Evolutionary conservation across 2,888 invertebrate species (phyloP).

Genomic region (Latheticus oryzae): DNA sequence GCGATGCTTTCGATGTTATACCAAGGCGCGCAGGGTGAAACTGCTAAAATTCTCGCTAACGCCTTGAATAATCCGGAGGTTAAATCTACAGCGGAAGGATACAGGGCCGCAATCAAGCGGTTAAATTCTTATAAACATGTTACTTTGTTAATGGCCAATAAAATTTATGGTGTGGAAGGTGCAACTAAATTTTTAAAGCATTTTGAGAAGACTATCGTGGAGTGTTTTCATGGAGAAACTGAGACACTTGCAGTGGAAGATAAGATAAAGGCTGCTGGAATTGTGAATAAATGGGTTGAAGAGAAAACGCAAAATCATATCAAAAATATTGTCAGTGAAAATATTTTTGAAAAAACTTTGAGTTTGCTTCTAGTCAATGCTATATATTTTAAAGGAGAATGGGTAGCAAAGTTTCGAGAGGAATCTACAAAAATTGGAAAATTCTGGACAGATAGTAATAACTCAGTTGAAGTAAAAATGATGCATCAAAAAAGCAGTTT

Average conservation of each 20-base stretch:
- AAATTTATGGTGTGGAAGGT: conserved; percentile 69
- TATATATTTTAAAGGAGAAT: conserved; percentile 83
- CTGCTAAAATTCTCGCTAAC: conserved; percentile 50
- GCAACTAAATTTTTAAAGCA: conserved; percentile 66
- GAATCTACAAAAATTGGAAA: conserved; percentile 68
- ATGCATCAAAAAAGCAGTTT: conserved; percentile 72
- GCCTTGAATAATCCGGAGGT: conserved; percentile 50
- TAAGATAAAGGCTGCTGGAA: conserved; percentile 64
- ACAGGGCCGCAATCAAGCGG: conserved; percentile 45
- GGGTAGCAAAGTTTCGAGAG: conserved; percentile 75
- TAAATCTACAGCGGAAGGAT: conserved; percentile 43
- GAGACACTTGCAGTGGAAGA: conserved; percentile 72
- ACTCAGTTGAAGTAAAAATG: conserved; percentile 73
- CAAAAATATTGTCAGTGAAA: conserved; percentile 74
- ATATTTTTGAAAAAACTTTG: conserved; percentile 63
- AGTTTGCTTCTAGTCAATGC: conserved; percentile 80
- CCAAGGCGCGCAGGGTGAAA: conserved; percentile 57
- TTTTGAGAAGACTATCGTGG: conserved; percentile 70
- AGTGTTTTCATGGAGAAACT: conserved; percentile 73
- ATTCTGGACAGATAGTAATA: conserved; percentile 72
- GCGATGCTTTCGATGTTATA: conserved; percentile 57
- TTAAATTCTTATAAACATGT: conserved; percentile 63
- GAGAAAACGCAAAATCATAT: conserved; percentile 84
- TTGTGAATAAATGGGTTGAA: conserved; percentile 84
- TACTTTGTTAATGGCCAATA: conserved; percentile 76